Evolutionary conservation across 2,888 invertebrate species (phyloP), one percentile per base, ranked within the genome.

Genomic region (Agrotis ipsilon): DNA sequence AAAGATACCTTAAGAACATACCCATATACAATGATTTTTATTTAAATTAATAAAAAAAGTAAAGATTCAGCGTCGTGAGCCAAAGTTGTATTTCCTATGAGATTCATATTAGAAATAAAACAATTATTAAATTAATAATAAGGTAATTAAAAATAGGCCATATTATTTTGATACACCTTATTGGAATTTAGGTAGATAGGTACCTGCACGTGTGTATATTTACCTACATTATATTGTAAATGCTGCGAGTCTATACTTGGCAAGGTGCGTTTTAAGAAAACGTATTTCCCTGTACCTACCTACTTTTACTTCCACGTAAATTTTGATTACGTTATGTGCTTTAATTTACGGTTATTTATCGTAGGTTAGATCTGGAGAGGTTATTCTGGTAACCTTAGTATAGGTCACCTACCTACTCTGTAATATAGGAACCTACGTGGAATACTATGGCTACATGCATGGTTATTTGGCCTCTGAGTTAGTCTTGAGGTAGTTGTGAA

Each of bases 151-250:
- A 16, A 21, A n/a, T n/a, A 76, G 1, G 14, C 19, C 18, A 76
- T 13, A 49, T 57, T 49, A 48, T 57, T 67, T 54, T n/a, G 2
- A 5, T 14, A 52, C 3, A 2, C 39, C 39, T 39, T 18, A 32
- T 48, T 49, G 7, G 14, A 18, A 68, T 57, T 45, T 9, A 24
- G 13, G 4, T 45, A 24, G 3, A 32, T 5, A 55, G 11, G 11
- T 27, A n/a, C 18, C 18, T 13, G 49, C 72, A 75, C 46, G 43
- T 72, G 55, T 45, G 49, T 7, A 43, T 76, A 67, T 55, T 52
- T 55, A 43, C 21, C 32, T 9, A 32, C 32, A 7, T 32, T 32
- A 66, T 32, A 66, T 54, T 49, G 76, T n/a, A 11, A 67, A 21
- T 49, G n/a, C 21, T 11, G 45, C 7, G 18, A 49, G 21, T 54